Evolutionary conservation across 2,797 vertebrate species (phyloP).

Genomic region (Myoxocephalus aenaeus): DNA sequence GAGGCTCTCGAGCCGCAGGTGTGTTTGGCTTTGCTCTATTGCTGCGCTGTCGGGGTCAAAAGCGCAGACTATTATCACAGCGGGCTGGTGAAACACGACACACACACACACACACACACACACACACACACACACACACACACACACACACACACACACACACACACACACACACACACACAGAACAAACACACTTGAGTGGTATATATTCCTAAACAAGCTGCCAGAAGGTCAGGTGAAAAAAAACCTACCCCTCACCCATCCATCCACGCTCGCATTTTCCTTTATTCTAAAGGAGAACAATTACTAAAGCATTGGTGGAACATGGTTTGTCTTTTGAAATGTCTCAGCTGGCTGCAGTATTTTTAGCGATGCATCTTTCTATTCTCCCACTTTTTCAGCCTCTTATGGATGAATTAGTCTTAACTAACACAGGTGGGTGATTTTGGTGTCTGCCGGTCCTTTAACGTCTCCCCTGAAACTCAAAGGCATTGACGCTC

Average conservation of each 20-base stretch:
- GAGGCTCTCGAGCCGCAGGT: constrained; percentile 67
- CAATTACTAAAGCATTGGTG: background rate
- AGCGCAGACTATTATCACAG: constrained; percentile 67
- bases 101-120: constrained; percentile 21
- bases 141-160: constrained; percentile 16
- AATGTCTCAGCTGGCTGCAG: background rate
- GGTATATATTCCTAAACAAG: constrained; percentile 48
- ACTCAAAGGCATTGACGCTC: background rate
- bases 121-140: constrained; percentile 45
- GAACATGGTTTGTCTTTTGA: background rate
- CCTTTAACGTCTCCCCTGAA: background rate
- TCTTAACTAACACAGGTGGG: background rate
- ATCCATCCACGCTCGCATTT: background rate
- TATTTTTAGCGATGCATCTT: too few relatives aligned
- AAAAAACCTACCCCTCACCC: background rate
- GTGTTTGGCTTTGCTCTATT: constrained; percentile 78
- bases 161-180: constrained; percentile 43
- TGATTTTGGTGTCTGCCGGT: background rate
- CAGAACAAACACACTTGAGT: constrained; percentile 66
- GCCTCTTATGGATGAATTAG: background rate
- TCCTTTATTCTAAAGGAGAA: background rate
- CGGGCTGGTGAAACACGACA: constrained; percentile 63
- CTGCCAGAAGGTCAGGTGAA: constrained; percentile 32
- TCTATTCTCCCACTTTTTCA: background rate
- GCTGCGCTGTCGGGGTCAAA: constrained; percentile 67